These are phyloP conservation scores for western clawed frog (Xenopus tropicalis) DNA, from an alignment of 2,113 vertebrate genomes.

Conservation along the genomic window DNA sequence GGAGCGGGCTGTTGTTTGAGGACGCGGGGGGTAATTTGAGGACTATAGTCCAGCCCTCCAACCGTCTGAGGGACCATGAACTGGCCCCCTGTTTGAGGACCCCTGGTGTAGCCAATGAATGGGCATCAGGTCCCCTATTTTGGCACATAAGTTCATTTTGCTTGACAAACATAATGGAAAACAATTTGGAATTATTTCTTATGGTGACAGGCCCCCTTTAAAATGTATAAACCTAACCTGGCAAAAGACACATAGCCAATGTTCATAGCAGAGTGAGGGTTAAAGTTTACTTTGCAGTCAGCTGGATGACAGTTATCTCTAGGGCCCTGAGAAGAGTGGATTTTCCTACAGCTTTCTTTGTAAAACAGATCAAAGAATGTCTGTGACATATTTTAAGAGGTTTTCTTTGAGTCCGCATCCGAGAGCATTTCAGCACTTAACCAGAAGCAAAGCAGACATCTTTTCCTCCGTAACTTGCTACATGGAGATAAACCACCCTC, in stretches of 20 bases:
- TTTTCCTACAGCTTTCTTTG: conserved; percentile 35
- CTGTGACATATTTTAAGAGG: conserved; percentile 40
- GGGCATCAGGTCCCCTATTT: no score
- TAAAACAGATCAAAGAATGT: conserved; percentile 29
- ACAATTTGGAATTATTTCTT: no score
- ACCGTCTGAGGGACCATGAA: no score
- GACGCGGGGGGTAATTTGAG: no score
- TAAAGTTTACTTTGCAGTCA: conserved; percentile 19
- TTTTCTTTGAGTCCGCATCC: conserved; percentile 34
- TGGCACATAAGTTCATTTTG: no score
- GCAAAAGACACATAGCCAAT: neutral
- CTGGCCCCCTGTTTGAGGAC: no score
- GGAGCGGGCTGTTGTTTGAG: no score
- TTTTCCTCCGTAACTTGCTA: conserved; percentile 9
- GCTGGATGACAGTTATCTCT: conserved; percentile 18
- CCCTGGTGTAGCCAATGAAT: no score
- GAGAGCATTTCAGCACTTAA: conserved; percentile 13
- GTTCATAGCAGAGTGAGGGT: neutral
- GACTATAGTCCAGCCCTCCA: no score
- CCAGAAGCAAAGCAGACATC: conserved; percentile 13
- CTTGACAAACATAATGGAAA: no score
- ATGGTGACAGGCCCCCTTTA: no score
- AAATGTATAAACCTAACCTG: neutral
- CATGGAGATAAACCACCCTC: neutral
- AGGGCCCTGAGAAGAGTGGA: conserved; percentile 16